Evolutionary conservation across 2,797 vertebrate genomes (phyloP), one percentile per base, ranked within the genome.

Genomic region (Gouania willdenowi): DNA sequence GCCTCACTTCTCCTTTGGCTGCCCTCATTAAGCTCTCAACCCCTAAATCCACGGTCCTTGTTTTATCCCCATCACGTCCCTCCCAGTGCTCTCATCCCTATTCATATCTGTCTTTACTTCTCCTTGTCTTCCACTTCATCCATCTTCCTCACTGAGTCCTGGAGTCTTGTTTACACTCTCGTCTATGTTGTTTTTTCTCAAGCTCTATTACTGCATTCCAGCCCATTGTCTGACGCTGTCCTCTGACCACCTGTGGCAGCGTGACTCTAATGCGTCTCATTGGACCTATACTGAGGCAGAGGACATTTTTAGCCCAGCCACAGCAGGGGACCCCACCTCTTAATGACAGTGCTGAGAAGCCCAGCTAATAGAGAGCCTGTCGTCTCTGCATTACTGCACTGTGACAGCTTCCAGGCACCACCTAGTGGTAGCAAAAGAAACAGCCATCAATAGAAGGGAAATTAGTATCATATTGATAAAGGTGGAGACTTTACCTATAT

Each of bases 231-330:
- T 15, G 6, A 9, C 8, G 15, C 10, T 31, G 10, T 26, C 7
- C 48, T 18, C 50, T 13, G 0, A 52, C 52, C 66, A 92, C 89
- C 89, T 92, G 90, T 22, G 89, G 81, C 52, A 84, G 75, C 8
- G 84, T 72, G 38, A 88, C 82, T 61, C 85, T 82, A 85, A 34
- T 87, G 89, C 65, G 81, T 89, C 34, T 89, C 84, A 34, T 88
- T 81, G 2, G 90, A 91, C 64, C 87, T 90, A n/a, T n/a, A 89
- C 86, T 86, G 44, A 77, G 76, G 27, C 82, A 58, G 13, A 87
- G 69, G 27, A 83, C 73, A 1, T 90, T 87, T 0, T n/a, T n/a
- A n/a, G n/a, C n/a, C n/a, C n/a, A n/a, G n/a, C n/a, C n/a, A n/a
- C n/a, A n/a, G n/a, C n/a, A n/a, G n/a, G n/a, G n/a, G n/a, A n/a